Evolutionary conservation across 2,113 vertebrate genomes (phyloP).

Genomic region (Notarius quadriscutis): DNA sequence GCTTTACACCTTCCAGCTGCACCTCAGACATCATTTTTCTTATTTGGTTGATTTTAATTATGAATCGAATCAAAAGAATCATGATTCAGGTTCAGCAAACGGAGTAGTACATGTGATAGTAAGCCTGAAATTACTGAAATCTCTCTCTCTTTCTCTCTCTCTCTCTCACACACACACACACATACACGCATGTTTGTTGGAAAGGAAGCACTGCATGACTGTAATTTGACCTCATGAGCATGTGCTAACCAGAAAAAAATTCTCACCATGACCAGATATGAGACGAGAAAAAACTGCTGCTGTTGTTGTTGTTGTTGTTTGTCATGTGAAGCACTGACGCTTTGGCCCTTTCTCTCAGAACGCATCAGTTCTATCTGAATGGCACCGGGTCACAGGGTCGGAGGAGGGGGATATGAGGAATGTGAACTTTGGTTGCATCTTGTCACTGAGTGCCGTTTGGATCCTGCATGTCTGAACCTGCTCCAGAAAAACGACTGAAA

Average conservation of each 20-base stretch:
- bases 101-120: background rate
- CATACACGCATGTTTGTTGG: constrained; percentile 12
- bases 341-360: constrained; percentile 42
- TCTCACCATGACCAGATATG: background rate
- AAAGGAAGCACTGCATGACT: constrained; percentile 45
- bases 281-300: background rate
- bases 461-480: constrained; percentile 47
- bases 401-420: constrained; percentile 16
- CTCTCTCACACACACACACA: background rate
- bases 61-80: background rate
- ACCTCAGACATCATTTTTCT: background rate
- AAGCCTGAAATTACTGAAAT: background rate
- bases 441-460: constrained; percentile 48
- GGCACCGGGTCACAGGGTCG: constrained; percentile 38
- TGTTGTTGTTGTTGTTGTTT: background rate
- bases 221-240: constrained; percentile 37
- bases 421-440: constrained; percentile 54
- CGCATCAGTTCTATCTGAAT: constrained; percentile 46
- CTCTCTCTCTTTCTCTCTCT: too few relatives aligned
- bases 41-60: background rate
- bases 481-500: constrained; percentile 18
- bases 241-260: constrained; percentile 28
- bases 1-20: background rate
- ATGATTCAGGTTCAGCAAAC: background rate
- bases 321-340: constrained; percentile 31